Evolutionary conservation across 2,797 vertebrate genomes (phyloP).

Genomic region (Notolepis coatsorum): DNA sequence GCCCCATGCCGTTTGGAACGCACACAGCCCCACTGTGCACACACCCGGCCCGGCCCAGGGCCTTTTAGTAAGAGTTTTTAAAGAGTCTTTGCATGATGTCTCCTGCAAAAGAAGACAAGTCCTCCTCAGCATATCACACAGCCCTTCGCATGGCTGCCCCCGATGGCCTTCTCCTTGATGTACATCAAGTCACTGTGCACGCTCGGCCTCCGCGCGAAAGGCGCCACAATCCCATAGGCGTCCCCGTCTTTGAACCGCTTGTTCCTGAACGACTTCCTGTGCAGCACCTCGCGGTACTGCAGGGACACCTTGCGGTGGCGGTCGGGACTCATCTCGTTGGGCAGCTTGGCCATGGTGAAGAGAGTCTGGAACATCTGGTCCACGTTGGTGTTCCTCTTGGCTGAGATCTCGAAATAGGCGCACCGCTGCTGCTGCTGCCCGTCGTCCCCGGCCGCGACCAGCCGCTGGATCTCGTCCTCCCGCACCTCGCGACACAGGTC

Average conservation of each 20-base stretch:
- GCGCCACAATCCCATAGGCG: constrained; percentile 93
- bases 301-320: constrained; percentile 93
- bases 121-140: constrained; percentile 94
- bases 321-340: constrained; percentile 96
- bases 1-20: constrained; percentile 10
- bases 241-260: constrained; percentile 88
- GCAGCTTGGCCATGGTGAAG: constrained; percentile 94
- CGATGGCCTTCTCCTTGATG: constrained; percentile 92
- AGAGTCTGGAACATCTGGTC: constrained; percentile 97
- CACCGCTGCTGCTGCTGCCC: too few relatives aligned
- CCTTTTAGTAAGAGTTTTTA: neutral
- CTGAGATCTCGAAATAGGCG: constrained; percentile 96
- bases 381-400: constrained; percentile 95
- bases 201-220: constrained; percentile 93
- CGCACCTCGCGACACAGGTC: constrained; percentile 92
- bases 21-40: neutral
- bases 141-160: constrained; percentile 87
- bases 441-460: constrained; percentile 88
- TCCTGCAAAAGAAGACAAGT: neutral
- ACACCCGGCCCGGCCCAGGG: neutral
- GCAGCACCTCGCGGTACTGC: constrained; percentile 93
- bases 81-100: constrained; percentile 28
- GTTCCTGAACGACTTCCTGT: constrained; percentile 87
- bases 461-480: constrained; percentile 87
- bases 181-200: constrained; percentile 99